These are phyloP conservation scores for Polymixis lichenea DNA, from an alignment of 2,888 invertebrate genomes.

Conservation along the genomic window DNA sequence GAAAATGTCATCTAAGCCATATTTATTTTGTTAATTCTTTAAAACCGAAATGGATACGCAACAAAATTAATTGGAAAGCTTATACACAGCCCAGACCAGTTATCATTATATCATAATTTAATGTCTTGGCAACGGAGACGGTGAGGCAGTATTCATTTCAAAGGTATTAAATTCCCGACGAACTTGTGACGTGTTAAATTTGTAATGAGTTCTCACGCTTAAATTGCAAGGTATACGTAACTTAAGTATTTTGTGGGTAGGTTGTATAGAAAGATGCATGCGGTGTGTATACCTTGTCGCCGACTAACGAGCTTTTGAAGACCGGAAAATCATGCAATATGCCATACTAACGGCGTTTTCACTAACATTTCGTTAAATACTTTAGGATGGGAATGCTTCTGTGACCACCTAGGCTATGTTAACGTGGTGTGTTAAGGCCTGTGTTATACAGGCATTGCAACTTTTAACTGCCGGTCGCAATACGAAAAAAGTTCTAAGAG, in stretches of 20 bases:
- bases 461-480: not conserved
- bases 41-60: conserved; percentile 35
- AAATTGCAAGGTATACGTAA: conserved; percentile 7
- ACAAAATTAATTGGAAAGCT: conserved; percentile 51
- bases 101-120: conserved; percentile 77
- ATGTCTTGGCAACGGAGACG: conserved; percentile 73
- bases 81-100: conserved; percentile 43
- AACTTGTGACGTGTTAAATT: conserved; percentile 48
- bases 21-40: conserved; percentile 33
- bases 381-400: not conserved
- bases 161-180: conserved; percentile 76
- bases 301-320: conserved; percentile 34
- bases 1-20: not conserved
- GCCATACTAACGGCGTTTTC: not conserved
- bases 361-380: conserved; percentile 3
- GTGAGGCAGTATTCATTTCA: conserved; percentile 67
- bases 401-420: not conserved
- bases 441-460: not conserved
- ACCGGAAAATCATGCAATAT: conserved; percentile 30
- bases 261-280: not conserved
- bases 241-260: not conserved
- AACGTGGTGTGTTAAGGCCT: too few species aligned
- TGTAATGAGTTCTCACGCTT: conserved; percentile 16
- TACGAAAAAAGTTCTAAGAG: not conserved
- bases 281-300: not conserved